Base-by-base conservation (phyloP, 1,140 invertebrate species). In the Plutomurus gul region DNA sequence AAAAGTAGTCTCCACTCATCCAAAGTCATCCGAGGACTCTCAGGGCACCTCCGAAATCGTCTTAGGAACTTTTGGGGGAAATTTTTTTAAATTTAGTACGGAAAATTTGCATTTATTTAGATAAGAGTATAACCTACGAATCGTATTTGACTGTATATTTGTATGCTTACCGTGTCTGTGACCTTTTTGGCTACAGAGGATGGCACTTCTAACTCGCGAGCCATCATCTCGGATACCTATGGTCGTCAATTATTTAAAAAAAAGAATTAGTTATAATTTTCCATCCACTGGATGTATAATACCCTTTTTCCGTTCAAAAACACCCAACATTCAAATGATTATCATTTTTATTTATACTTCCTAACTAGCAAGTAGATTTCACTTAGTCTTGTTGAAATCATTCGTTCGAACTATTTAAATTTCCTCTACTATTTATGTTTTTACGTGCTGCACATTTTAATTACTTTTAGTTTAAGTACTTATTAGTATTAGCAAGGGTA, bases 31-130 rank as follows among this genome's bases (percentile, higher is more conserved):
- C 89, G 87, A 65, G 89, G 87, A 85, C 94, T 93, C 83, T 94
- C 93, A 1, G 93, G 93, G 84, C 92, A 92, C 81, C 91, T 90
- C 82, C 93, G 89, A 86, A 94, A 94, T 46, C 91, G 88, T 79
- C 91, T 90, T 73, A 95, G 87, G 86, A 92, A 95, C n/a, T n/a
- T n/a, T n/a, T n/a, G n/a, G n/a, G n/a, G n/a, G n/a, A n/a, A n/a
- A n/a, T n/a, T n/a, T n/a, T n/a, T n/a, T n/a, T n/a, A n/a, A n/a
- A n/a, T n/a, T n/a, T n/a, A n/a, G n/a, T n/a, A n/a, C n/a, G n/a
- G n/a, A n/a, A n/a, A n/a, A n/a, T n/a, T n/a, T n/a, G n/a, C n/a
- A n/a, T n/a, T n/a, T n/a, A n/a, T n/a, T n/a, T n/a, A n/a, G n/a
- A n/a, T n/a, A n/a, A n/a, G n/a, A n/a, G n/a, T n/a, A n/a, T n/a